phyloP scores from a whole-genome alignment of 2,797 vertebrate genomes.

The Neoniphon sammara region DNA sequence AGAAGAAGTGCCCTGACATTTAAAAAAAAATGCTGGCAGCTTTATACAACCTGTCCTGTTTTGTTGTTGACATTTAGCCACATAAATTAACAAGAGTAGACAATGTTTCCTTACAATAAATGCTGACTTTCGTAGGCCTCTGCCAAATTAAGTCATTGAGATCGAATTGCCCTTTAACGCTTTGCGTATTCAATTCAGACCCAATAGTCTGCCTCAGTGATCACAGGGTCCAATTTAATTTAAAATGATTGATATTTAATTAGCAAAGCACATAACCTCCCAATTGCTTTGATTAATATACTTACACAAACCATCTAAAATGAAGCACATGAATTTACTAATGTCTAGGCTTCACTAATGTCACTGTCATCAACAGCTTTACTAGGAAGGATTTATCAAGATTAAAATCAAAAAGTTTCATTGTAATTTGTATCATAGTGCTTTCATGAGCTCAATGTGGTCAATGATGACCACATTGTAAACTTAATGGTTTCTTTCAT shows the following conservation, averaged over 20 bases:
- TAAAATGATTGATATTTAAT: constrained; percentile 68
- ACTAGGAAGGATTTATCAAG: background rate
- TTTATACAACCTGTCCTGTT: background rate
- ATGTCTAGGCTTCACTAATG: background rate
- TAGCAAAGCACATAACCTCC: constrained; percentile 48
- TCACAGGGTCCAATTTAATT: constrained; percentile 67
- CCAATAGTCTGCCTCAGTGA: constrained; percentile 55
- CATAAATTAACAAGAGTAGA: constrained; percentile 22
- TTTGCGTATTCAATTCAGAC: constrained; percentile 68
- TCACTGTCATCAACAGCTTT: background rate
- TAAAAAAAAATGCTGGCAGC: too few relatives aligned
- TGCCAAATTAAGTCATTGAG: constrained; percentile 65
- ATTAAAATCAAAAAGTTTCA: background rate
- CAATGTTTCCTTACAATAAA: constrained; percentile 39
- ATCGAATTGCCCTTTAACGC: constrained; percentile 75
- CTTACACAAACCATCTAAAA: constrained; percentile 25
- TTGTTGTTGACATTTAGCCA: constrained; percentile 40
- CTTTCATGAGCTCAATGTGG: background rate
- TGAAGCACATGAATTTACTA: background rate
- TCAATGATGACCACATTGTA: background rate
- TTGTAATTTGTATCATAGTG: background rate
- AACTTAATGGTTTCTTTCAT: background rate
- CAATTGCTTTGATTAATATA: constrained; percentile 33
- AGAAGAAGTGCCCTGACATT: too few relatives aligned
- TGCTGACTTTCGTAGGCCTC: constrained; percentile 44